Evolutionary conservation across 2,113 vertebrate species (phyloP), one percentile per base, ranked within the genome.

Genomic region (Bathybates hornii): DNA sequence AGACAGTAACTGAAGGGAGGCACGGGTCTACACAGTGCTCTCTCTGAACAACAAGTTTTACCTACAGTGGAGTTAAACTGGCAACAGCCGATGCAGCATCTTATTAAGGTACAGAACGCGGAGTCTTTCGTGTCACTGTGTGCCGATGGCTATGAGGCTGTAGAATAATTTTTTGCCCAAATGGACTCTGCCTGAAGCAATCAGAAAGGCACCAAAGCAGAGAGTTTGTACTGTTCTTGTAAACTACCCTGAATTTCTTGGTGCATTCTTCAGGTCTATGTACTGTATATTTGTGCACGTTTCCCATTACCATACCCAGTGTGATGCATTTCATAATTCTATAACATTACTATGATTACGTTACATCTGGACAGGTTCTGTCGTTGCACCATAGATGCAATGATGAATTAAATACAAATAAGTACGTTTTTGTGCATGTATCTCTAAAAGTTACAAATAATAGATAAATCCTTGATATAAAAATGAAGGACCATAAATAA

Each of bases 41-140:
- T 56, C 54, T 76, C 86, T 21, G 5, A 81, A 90, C 87, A 89
- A 81, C 63, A 89, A 81, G 78, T 53, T 56, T 45, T 56, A 29
- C 29, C 41, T 81, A 16, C 68, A 81, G 29, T 27, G 59, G 48
- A 21, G 59, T 79, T 43, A 86, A 57, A 91, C 56, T 45, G 63
- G 54, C 81, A 76, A 8, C 48, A 85, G 82, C 50, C 3, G 8
- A 86, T 76, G 84, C 17, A 91, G 87, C 84, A 57, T 84, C 84
- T 83, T 76, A 86, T 90, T 91, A 88, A 86, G 21, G 73, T 85
- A 87, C 85, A 87, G 86, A 84, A 87, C 13, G 24, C 86, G 38
- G 87, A 66, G 79, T 86, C 73, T 88, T 56, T 57, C 71, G 91
- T 88, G 84, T 17, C 6, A 24, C 86, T 90, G 88, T 81, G 41